Base-by-base conservation (phyloP, 2,797 vertebrate species). In the Euthynnus affinis region DNA sequence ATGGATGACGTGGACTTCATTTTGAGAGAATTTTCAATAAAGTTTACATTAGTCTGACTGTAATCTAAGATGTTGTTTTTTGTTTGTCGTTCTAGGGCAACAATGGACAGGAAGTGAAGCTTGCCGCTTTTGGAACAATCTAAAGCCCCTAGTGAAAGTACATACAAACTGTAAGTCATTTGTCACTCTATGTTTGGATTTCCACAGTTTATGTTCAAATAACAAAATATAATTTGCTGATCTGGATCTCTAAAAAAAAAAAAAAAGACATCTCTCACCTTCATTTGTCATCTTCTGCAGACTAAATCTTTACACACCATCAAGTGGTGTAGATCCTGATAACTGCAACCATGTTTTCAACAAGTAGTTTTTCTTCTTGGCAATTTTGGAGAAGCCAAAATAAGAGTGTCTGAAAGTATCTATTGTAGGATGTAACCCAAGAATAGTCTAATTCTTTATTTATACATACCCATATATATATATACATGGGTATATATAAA, bases 71-170 rank as follows among this genome's bases (percentile, higher is more conserved):
- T n/a, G 13, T 29, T n/a, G 13, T 29, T 81, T n/a, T 56, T 59
- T 73, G 48, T 81, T 67, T 84, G 10, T 77, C 32, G 2, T 83
- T 80, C 25, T 71, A 83, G 80, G 53, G 62, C 66, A 80, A 75
- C 80, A 84, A 37, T 89, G 83, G 83, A 63, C 44, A 81, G 83
- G 71, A 87, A 79, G 74, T 84, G 83, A 85, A 74, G 65, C 46
- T 8, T 23, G 14, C 37, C 2, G 17, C 51, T 63, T 63, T 76
- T 71, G 78, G 72, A 79, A 53, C 34, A 48, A 55, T 59, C 68
- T 20, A 25, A 77, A 82, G 59, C 75, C 65, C 10, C 74, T 4
- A 74, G 78, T 76, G 63, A 85, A 76, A 82, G 82, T 69, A 71
- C 80, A 62, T 74, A 77, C 57, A 60, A 74, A 48, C 78, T 75